Conservation (phyloP, 1,140 invertebrate genomes). For the Drosophila saltans region DNA sequence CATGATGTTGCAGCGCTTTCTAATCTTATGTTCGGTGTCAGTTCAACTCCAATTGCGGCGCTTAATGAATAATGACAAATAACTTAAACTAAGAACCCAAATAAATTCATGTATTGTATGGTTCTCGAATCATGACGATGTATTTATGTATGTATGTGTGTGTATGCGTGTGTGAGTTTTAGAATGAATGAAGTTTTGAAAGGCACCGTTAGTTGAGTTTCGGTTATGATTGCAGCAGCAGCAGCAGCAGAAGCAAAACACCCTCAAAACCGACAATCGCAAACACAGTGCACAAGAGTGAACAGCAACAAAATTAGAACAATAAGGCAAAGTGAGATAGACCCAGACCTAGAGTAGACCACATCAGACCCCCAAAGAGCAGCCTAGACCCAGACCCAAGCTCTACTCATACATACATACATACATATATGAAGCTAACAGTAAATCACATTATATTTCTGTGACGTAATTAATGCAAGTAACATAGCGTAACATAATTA, state of each 20-base stretch:
- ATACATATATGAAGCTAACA: constrained; percentile 47
- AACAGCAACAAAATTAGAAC: constrained; percentile 51
- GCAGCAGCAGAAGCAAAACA: constrained; percentile 3
- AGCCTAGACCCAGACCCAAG: background rate
- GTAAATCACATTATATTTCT: constrained; percentile 80
- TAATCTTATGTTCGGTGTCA: constrained; percentile 1
- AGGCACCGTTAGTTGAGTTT: constrained; percentile 14
- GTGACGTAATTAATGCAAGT: constrained; percentile 80
- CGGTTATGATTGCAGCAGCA: constrained; percentile 50
- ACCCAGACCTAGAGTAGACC: constrained; percentile 2
- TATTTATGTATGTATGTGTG: constrained; percentile 6
- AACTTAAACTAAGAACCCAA: constrained; percentile 18
- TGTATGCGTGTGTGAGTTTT: background rate
- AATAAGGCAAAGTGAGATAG: constrained; percentile 34
- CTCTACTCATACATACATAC: background rate
- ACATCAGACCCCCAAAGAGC: background rate
- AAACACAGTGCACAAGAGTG: constrained; percentile 58
- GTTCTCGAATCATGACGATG: constrained; percentile 14
- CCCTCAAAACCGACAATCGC: constrained; percentile 27
- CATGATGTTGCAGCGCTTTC: constrained; percentile 5
- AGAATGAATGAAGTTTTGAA: background rate
- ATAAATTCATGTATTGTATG: constrained; percentile 14
- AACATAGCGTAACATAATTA: constrained; percentile 79
- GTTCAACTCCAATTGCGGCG: constrained; percentile 7
- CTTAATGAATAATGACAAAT: constrained; percentile 44